Evolutionary conservation across 2,797 vertebrate species (phyloP).

Genomic region (Tragopan temminckii): DNA sequence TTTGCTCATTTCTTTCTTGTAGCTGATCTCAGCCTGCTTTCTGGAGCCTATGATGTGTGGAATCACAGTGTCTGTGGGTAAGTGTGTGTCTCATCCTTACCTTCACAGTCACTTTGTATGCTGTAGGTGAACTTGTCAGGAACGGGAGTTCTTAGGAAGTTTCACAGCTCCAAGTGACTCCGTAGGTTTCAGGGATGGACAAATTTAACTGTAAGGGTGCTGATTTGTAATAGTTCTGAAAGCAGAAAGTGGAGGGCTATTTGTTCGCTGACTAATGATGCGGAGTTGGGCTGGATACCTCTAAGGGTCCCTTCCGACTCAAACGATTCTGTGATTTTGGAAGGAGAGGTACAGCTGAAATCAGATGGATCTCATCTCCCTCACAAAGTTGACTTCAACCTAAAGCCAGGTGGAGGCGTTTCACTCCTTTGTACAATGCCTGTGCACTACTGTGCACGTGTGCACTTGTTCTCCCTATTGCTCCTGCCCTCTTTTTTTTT

Average conservation of each 20-base stretch:
- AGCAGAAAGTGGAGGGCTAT: too few relatives aligned
- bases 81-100: background rate
- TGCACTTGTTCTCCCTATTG: background rate
- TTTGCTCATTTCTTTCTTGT: background rate
- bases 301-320: too few relatives aligned
- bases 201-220: fast-evolving
- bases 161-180: background rate
- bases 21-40: background rate
- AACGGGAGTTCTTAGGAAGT: fast-evolving
- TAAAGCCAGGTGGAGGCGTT: background rate
- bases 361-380: background rate
- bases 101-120: fast-evolving
- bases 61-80: too few relatives aligned
- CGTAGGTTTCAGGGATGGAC: background rate
- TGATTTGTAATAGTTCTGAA: too few relatives aligned
- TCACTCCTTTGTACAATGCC: background rate
- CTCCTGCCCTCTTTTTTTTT: background rate
- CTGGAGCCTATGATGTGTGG: fast-evolving
- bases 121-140: background rate
- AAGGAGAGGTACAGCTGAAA: fast-evolving
- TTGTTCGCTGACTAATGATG: too few relatives aligned
- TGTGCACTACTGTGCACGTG: fast-evolving
- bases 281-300: too few relatives aligned
- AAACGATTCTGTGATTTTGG: background rate
- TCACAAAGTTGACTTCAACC: background rate